These are phyloP conservation scores for Galerucella calmariensis DNA, from an alignment of 2,888 invertebrate genomes.

Conservation along the genomic window DNA sequence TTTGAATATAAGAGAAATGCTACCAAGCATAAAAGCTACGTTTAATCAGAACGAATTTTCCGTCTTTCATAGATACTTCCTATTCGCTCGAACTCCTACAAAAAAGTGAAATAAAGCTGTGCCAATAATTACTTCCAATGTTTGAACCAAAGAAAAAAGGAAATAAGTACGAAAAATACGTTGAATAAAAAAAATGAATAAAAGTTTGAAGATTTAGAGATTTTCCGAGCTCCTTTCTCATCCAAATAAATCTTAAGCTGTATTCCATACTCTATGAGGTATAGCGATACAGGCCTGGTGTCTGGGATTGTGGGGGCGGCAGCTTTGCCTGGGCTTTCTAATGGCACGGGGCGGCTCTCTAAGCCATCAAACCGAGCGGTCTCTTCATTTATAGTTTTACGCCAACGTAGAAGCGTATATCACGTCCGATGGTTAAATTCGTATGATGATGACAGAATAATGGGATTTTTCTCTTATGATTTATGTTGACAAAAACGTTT, in stretches of 20 bases:
- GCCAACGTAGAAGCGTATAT: constrained; percentile 6
- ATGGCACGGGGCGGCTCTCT: constrained; percentile 12
- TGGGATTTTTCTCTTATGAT: not conserved
- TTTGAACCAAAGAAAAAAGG: not conserved
- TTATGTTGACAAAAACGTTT: not conserved
- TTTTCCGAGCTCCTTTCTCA: not conserved
- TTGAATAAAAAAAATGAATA: not conserved
- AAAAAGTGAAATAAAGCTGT: too few species aligned
- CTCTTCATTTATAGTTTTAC: constrained; percentile 17
- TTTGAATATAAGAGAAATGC: too few species aligned
- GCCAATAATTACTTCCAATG: constrained; percentile 1
- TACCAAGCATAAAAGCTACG: too few species aligned
- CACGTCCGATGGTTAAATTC: constrained; percentile 4
- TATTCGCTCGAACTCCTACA: too few species aligned
- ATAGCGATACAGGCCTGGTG: constrained; percentile 44
- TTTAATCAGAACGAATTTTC: too few species aligned
- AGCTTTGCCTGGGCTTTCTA: constrained; percentile 50
- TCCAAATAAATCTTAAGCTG: constrained; percentile 8
- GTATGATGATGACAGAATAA: not conserved
- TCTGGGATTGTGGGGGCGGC: constrained; percentile 50
- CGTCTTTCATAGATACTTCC: too few species aligned
- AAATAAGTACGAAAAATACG: not conserved
- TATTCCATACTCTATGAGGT: constrained; percentile 16
- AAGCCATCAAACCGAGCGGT: constrained; percentile 9
- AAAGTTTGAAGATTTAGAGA: not conserved